Percentiles rank a stretch among this genome's conserved stretches.
Conservation (phyloP, 2,113 vertebrate species). For the Ursus arctos region DNA sequence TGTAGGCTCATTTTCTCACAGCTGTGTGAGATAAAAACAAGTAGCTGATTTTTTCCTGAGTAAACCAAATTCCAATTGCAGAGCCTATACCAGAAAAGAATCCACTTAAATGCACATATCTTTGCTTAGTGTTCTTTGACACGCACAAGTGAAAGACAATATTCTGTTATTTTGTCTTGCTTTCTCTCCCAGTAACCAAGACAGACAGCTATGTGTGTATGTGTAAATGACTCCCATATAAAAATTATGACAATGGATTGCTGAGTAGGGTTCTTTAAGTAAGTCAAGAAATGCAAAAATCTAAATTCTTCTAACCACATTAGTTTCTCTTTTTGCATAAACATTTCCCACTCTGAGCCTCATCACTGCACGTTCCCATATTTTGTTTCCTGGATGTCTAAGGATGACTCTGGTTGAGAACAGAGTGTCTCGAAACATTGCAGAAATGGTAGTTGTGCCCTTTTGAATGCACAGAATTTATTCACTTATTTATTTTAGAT, state of each 20-base stretch:
- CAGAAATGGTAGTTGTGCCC: not conserved
- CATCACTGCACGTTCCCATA: not conserved
- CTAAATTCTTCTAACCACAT: constrained; percentile 24
- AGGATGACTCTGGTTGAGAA: not conserved
- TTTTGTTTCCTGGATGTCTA: not conserved
- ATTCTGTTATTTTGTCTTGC: constrained; percentile 50
- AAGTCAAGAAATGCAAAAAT: constrained; percentile 36
- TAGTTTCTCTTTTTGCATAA: constrained; percentile 11
- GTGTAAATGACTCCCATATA: not conserved
- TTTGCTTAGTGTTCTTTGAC: constrained; percentile 49
- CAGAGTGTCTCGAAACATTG: not conserved
- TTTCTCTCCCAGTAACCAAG: constrained; percentile 45
- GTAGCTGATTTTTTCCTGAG: constrained; percentile 71
- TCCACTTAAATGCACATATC: constrained; percentile 28
- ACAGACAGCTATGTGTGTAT: not conserved
- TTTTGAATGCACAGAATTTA: not conserved
- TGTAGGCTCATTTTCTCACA: constrained; percentile 72
- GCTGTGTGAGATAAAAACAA: constrained; percentile 79
- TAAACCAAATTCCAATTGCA: constrained; percentile 72
- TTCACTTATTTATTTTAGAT: not conserved
- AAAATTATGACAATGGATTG: not conserved
- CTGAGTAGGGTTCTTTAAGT: constrained; percentile 34
- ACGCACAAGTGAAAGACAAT: not conserved
- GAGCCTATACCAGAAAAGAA: constrained; percentile 44
- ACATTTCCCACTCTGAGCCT: not conserved